Percentiles rank a stretch among this genome's conserved stretches.
These are phyloP conservation scores for Diplosoma virens DNA, from an alignment of 23 tunicate genomes.

Conservation along the genomic window DNA sequence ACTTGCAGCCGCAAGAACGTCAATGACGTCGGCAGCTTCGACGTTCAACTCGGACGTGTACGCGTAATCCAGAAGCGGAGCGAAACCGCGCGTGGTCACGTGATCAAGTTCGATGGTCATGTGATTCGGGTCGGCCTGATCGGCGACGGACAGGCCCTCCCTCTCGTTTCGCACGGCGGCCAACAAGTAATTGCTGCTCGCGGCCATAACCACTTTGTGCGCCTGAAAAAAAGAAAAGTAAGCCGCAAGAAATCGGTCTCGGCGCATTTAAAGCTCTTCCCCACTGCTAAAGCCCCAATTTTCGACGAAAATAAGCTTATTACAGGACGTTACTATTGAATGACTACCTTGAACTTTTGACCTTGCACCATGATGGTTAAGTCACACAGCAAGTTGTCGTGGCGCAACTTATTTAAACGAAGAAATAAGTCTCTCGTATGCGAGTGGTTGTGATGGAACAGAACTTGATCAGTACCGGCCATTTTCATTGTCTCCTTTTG, in stretches of 20 bases:
- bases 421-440: constrained; percentile 60
- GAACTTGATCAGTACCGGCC: constrained; percentile 67
- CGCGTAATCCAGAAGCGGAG: constrained; percentile 92
- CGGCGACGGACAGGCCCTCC: constrained; percentile 56
- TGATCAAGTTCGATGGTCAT: constrained; percentile 82
- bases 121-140: constrained; percentile 42
- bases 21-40: constrained; percentile 80
- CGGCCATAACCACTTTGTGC: constrained; percentile 95
- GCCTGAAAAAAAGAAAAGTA: constrained; percentile 49
- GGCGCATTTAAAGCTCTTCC: no score
- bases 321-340: no score
- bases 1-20: constrained; percentile 90
- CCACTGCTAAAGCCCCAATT: no score
- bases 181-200: constrained; percentile 81
- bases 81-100: constrained; percentile 85
- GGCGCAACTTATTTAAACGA: constrained; percentile 62
- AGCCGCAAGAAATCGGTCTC: no score
- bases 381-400: constrained; percentile 84
- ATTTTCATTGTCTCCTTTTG: constrained; percentile 45
- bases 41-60: constrained; percentile 87
- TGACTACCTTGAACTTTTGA: constrained; percentile 70
- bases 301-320: no score
- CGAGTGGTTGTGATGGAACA: constrained; percentile 64
- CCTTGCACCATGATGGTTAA: constrained; percentile 92
- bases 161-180: constrained; percentile 81